phyloP scores from a whole-genome alignment of 1,140 invertebrate species.

The Arctopsyche grandis region DNA sequence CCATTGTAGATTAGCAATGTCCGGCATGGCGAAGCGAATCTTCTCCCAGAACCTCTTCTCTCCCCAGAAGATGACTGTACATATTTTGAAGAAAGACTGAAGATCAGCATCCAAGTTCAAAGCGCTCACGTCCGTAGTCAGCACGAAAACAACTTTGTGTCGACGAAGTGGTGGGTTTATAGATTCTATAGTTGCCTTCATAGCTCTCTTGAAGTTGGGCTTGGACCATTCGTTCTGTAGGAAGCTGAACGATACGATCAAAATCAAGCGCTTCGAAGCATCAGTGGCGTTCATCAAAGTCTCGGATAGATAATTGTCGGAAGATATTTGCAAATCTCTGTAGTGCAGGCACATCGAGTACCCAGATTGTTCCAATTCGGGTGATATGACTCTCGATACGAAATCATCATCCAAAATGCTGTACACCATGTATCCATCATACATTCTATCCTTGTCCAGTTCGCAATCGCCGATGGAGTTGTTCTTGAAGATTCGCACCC shows the following conservation, averaged over 20 bases:
- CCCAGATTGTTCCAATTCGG: conserved; percentile 81
- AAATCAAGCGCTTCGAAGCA: conserved; percentile 74
- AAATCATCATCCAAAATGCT: conserved; percentile 87
- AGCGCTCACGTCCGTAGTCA: conserved; percentile 79
- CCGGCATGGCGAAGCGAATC: conserved; percentile 86
- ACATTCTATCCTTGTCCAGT: conserved; percentile 79
- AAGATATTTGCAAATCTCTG: conserved; percentile 75
- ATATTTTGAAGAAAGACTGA: conserved; percentile 82
- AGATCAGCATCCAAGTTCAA: conserved; percentile 84
- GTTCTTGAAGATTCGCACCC: conserved; percentile 78
- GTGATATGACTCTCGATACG: conserved; percentile 79
- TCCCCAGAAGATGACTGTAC: conserved; percentile 84
- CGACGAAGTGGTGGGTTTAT: conserved; percentile 69
- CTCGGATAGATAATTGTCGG: conserved; percentile 77
- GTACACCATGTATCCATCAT: conserved; percentile 91
- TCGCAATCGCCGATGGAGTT: conserved; percentile 76
- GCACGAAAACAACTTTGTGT: conserved; percentile 77
- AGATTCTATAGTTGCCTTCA: conserved; percentile 79
- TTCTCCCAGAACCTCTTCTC: conserved; percentile 92
- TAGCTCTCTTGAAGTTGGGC: conserved; percentile 75
- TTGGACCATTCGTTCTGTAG: conserved; percentile 81
- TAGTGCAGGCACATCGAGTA: conserved; percentile 80
- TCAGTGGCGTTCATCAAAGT: conserved; percentile 84
- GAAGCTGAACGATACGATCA: conserved; percentile 79
- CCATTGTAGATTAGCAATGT: conserved; percentile 70